phyloP scores from a whole-genome alignment of 2,113 vertebrate genomes.

The rabbit (Oryctolagus cuniculus) region DNA sequence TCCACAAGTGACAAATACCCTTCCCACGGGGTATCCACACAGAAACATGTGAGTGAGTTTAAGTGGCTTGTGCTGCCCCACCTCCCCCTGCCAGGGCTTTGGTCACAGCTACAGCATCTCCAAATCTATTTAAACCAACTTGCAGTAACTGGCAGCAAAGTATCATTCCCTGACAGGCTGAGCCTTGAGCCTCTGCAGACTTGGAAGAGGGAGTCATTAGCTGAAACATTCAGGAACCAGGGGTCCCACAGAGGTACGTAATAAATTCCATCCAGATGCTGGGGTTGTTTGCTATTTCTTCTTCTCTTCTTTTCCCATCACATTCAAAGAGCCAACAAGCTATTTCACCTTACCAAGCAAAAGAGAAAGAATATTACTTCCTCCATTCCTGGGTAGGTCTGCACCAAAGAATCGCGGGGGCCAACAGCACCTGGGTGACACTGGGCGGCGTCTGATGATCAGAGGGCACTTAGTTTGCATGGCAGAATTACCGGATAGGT shows the following conservation, averaged over 20 bases:
- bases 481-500: conserved; percentile 7
- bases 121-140: conserved; percentile 68
- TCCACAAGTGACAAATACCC: conserved; percentile 1
- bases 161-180: conserved; percentile 27
- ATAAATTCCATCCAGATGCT: conserved; percentile 73
- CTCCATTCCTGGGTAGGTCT: conserved; percentile 17
- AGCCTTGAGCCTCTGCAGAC: conserved; percentile 53
- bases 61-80: background rate
- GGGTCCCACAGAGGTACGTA: conserved; percentile 60
- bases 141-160: conserved; percentile 16
- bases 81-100: conserved; percentile 18
- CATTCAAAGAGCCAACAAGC: conserved; percentile 53
- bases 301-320: background rate
- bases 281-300: background rate
- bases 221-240: conserved; percentile 18
- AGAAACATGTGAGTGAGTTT: background rate
- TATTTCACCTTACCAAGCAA: conserved; percentile 67
- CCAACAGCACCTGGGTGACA: background rate
- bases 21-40: background rate
- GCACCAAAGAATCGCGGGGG: background rate
- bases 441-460: background rate
- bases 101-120: conserved; percentile 20
- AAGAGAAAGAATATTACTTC: background rate
- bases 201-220: conserved; percentile 39
- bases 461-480: background rate